phyloP scores from a whole-genome alignment of 2,888 invertebrate species.

The Folsomia manolachei region DNA sequence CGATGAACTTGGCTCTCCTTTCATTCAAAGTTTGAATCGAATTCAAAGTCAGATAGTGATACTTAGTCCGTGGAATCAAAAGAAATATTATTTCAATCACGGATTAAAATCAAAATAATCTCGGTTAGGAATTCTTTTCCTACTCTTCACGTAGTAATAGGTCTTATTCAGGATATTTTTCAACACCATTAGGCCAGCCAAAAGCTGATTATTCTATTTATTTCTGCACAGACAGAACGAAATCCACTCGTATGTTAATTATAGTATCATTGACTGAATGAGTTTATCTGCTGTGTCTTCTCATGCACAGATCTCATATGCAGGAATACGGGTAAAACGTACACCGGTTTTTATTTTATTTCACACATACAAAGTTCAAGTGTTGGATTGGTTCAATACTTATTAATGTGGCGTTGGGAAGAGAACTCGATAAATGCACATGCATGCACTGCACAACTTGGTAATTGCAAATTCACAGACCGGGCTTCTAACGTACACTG shows the following conservation, averaged over 20 bases:
- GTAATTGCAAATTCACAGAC: background rate
- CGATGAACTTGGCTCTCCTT: background rate
- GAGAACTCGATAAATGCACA: background rate
- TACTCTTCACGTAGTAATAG: slow-evolving; percentile 9
- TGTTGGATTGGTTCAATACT: background rate
- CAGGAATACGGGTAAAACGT: no score
- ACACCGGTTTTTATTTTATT: background rate
- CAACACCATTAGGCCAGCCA: slow-evolving; percentile 4
- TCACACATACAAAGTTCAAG: no score
- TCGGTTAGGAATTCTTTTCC: slow-evolving; percentile 21
- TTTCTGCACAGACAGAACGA: background rate
- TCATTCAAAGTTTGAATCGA: no score
- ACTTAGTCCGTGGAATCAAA: no score
- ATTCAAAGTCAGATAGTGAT: no score
- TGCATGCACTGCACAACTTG: background rate
- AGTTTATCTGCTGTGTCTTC: no score
- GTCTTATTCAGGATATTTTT: background rate
- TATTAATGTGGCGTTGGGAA: background rate
- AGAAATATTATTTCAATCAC: background rate
- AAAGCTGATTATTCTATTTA: background rate
- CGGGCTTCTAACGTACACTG: background rate
- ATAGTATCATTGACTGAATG: background rate
- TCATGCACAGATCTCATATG: no score
- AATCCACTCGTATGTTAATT: background rate
- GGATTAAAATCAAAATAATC: slow-evolving; percentile 22